Percentiles rank a stretch among this genome's conserved stretches.
phyloP scores from a whole-genome alignment of 2,113 vertebrate species.

The Psephotus haematonotus region DNA sequence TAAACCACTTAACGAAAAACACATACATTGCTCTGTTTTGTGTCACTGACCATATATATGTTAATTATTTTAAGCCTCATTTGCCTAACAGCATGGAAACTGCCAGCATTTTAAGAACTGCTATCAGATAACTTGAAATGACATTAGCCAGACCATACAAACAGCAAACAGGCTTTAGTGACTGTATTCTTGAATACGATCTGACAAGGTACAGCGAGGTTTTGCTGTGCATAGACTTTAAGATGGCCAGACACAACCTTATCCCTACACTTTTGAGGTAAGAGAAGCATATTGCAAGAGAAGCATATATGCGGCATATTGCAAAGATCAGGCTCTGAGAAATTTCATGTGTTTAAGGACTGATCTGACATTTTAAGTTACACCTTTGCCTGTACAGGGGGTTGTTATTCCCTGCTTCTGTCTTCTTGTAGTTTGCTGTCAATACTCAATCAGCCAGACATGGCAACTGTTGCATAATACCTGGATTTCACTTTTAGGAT shows the following conservation, averaged over 20 bases:
- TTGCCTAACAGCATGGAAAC: constrained; percentile 39
- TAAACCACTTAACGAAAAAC: not conserved
- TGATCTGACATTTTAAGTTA: not conserved
- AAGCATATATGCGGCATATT: not conserved
- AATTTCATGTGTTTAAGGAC: fast-evolving
- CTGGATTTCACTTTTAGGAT: not conserved
- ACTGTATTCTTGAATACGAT: not conserved
- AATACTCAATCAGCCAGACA: not conserved
- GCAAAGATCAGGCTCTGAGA: not conserved
- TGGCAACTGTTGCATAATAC: not conserved
- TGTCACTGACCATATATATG: not conserved
- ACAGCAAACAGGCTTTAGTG: not conserved
- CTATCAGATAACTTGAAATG: constrained; percentile 13
- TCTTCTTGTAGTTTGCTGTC: not conserved
- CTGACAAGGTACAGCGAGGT: fast-evolving
- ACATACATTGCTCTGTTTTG: not conserved
- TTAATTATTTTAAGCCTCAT: constrained; percentile 9
- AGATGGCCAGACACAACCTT: not conserved
- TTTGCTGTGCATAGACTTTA: not conserved
- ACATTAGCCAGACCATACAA: not conserved
- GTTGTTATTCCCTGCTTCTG: not conserved
- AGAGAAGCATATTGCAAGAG: not conserved
- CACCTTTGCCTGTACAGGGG: not conserved
- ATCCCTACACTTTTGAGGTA: not conserved
- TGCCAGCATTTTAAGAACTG: not conserved